phyloP scores from a whole-genome alignment of 1,140 invertebrate species.

The Lepidostoma basale region DNA sequence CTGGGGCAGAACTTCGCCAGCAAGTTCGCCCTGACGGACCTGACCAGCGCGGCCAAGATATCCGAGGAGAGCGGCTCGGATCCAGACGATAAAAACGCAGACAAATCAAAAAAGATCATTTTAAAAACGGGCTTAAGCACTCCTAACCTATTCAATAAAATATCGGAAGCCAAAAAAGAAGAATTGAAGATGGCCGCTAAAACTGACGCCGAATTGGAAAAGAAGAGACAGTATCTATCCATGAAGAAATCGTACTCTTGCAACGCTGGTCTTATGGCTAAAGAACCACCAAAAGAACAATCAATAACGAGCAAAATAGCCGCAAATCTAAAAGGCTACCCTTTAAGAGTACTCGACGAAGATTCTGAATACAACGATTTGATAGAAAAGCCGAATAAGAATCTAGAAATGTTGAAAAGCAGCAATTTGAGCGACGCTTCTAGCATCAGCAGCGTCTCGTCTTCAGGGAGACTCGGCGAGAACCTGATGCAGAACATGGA shows the following conservation, averaged over 20 bases:
- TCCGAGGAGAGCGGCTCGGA: slow-evolving; percentile 40
- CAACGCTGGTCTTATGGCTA: slow-evolving; percentile 55
- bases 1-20: slow-evolving; percentile 56
- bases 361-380: slow-evolving; percentile 44
- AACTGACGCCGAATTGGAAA: slow-evolving; percentile 39
- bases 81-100: slow-evolving; percentile 46
- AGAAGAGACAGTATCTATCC: slow-evolving; percentile 53
- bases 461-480: slow-evolving; percentile 42
- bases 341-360: slow-evolving; percentile 54
- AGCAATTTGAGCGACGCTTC: slow-evolving; percentile 33
- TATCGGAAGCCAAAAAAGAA: slow-evolving; percentile 48
- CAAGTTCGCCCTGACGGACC: slow-evolving; percentile 51
- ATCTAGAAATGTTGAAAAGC: slow-evolving; percentile 24
- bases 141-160: slow-evolving; percentile 57
- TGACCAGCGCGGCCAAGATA: slow-evolving; percentile 38
- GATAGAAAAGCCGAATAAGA: slow-evolving; percentile 31
- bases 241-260: slow-evolving; percentile 60
- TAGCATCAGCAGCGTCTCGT: slow-evolving; percentile 24
- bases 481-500: slow-evolving; percentile 34
- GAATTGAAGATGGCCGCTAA: slow-evolving; percentile 45
- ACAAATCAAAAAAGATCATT: slow-evolving; percentile 47
- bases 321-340: slow-evolving; percentile 44
- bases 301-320: slow-evolving; percentile 16
- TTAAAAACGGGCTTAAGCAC: slow-evolving; percentile 55
- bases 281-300: slow-evolving; percentile 32